phyloP scores from a whole-genome alignment of 30 jellyfish, hydroid and myxozoan species.

The Phacellophora camtschatica region DNA sequence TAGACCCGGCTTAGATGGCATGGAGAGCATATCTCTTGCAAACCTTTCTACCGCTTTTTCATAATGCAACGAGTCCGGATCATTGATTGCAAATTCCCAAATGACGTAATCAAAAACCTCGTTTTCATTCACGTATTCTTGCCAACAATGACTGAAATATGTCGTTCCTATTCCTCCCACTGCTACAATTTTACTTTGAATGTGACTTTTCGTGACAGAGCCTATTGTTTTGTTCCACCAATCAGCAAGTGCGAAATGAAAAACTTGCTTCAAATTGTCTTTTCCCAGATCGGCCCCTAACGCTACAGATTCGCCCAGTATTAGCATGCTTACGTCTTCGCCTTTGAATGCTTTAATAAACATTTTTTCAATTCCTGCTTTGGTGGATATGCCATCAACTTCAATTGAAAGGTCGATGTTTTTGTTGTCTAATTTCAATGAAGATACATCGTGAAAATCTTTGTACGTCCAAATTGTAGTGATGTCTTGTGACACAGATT shows the following conservation, averaged over 20 bases:
- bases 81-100: constrained; percentile 96
- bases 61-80: constrained; percentile 63
- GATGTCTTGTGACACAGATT: constrained; percentile 51
- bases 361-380: constrained; percentile 50
- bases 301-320: constrained; percentile 84
- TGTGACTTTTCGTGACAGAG: constrained; percentile 64
- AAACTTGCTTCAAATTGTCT: constrained; percentile 40
- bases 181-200: constrained; percentile 80
- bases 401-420: constrained; percentile 47
- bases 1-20: constrained; percentile 54
- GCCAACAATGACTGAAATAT: constrained; percentile 90
- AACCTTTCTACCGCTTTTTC: constrained; percentile 61
- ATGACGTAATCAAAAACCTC: constrained; percentile 80
- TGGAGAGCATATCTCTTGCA: constrained; percentile 23
- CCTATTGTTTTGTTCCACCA: constrained; percentile 97
- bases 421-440: constrained; percentile 20
- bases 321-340: constrained; percentile 36
- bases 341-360: constrained; percentile 61
- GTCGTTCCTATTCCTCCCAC: constrained; percentile 93
- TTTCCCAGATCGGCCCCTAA: constrained; percentile 94
- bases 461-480: constrained; percentile 52
- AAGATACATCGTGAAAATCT: constrained; percentile 9
- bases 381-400: constrained; percentile 53
- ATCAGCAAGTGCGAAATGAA: constrained; percentile 87
- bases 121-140: constrained; percentile 74